Conservation (phyloP, 2,113 vertebrate genomes). For the Synchiropus splendidus region DNA sequence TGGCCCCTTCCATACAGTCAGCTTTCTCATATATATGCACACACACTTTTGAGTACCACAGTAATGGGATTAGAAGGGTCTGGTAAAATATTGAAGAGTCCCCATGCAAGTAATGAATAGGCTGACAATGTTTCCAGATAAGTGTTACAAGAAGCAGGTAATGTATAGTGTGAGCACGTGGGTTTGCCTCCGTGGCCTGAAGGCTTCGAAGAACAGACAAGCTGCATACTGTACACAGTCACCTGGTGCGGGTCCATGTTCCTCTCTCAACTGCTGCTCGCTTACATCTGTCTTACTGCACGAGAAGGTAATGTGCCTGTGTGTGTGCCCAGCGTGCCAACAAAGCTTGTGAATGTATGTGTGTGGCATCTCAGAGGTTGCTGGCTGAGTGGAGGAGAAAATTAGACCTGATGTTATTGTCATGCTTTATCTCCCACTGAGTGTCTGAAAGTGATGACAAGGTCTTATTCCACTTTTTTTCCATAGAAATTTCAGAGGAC, state of each 20-base stretch:
- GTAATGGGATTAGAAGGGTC: slow-evolving; percentile 53
- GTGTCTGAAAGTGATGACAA: slow-evolving; percentile 31
- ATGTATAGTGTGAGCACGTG: slow-evolving; percentile 79
- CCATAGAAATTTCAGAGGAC: no score
- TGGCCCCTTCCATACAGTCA: slow-evolving; percentile 32
- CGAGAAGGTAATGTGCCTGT: slow-evolving; percentile 16
- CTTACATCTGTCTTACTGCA: slow-evolving; percentile 39
- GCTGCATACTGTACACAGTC: slow-evolving; percentile 9
- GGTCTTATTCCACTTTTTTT: slow-evolving; percentile 13
- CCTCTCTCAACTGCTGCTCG: slow-evolving; percentile 35
- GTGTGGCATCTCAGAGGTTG: slow-evolving; percentile 35
- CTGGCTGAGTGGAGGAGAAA: slow-evolving; percentile 66
- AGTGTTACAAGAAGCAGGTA: slow-evolving; percentile 62
- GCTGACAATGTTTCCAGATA: slow-evolving; percentile 34
- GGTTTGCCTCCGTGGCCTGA: slow-evolving; percentile 74
- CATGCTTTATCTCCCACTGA: slow-evolving; percentile 32
- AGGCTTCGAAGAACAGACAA: slow-evolving; percentile 74
- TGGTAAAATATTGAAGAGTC: slow-evolving; percentile 60
- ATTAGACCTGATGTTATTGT: slow-evolving; percentile 62
- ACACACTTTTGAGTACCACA: slow-evolving; percentile 32
- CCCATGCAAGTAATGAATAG: slow-evolving; percentile 53
- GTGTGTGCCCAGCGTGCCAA: neutral
- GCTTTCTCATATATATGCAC: slow-evolving; percentile 23
- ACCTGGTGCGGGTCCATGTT: slow-evolving; percentile 26
- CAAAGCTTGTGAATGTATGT: slow-evolving; percentile 9